These are phyloP conservation scores for Squalus acanthias DNA, from an alignment of 2,797 vertebrate genomes.

Conservation along the genomic window DNA sequence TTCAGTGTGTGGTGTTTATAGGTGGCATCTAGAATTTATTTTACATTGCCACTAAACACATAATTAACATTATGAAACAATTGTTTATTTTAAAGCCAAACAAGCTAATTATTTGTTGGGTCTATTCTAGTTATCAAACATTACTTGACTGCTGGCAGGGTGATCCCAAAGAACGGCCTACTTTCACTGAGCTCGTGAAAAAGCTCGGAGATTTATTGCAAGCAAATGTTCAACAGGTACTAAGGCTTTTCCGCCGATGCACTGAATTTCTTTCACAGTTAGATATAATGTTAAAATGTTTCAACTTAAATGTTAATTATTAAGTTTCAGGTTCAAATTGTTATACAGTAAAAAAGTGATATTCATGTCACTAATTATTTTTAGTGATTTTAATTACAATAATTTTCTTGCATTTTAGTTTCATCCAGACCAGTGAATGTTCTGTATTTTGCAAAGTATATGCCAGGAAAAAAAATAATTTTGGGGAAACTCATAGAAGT, in stretches of 20 bases:
- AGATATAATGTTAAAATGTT: neutral
- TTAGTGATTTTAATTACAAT: neutral
- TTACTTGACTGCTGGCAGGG: slow-evolving; percentile 87
- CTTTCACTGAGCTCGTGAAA: slow-evolving; percentile 75
- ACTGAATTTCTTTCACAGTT: neutral
- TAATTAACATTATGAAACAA: neutral
- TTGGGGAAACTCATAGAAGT: neutral
- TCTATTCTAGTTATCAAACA: slow-evolving; percentile 71
- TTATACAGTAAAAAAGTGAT: neutral
- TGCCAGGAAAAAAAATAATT: neutral
- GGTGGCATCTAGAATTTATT: neutral
- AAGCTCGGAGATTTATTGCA: slow-evolving; percentile 83
- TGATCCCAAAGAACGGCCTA: slow-evolving; percentile 70
- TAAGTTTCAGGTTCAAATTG: slow-evolving; percentile 31
- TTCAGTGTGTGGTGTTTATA: neutral
- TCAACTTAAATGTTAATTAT: neutral
- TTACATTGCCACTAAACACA: neutral
- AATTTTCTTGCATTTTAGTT: neutral
- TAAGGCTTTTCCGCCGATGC: too few species aligned
- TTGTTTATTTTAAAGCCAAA: neutral
- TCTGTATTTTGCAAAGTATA: neutral
- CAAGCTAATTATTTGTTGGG: neutral
- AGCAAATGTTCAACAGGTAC: slow-evolving; percentile 77
- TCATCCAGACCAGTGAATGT: neutral
- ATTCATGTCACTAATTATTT: neutral